Conservation (phyloP, 1,140 invertebrate species). For the Neuroterus valhalla region DNA sequence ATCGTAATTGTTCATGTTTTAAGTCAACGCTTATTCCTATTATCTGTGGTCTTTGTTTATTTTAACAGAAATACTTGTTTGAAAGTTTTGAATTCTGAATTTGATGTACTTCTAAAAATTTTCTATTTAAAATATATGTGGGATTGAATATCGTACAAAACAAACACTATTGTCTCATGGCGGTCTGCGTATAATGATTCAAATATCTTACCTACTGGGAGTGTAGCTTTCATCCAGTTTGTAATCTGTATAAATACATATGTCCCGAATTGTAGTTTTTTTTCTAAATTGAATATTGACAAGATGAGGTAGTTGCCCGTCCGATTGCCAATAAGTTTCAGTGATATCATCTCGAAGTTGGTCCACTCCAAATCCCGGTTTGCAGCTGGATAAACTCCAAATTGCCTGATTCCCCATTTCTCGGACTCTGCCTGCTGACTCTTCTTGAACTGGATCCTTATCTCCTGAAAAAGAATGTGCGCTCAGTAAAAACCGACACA, state of each 20-base stretch:
- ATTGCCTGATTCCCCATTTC: conserved; percentile 98
- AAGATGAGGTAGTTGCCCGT: conserved; percentile 97
- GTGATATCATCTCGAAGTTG: conserved; percentile 95
- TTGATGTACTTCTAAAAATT: no score
- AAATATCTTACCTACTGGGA: conserved; percentile 83
- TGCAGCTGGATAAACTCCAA: conserved; percentile 98
- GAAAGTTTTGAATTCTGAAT: no score
- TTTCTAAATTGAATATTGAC: conserved; percentile 98
- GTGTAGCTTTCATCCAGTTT: conserved; percentile 99
- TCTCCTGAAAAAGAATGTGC: conserved; percentile 58
- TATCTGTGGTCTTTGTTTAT: no score
- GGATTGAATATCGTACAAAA: no score
- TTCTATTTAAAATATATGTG: no score
- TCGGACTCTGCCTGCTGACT: conserved; percentile 85
- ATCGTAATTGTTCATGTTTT: no score
- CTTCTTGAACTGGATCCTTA: conserved; percentile 82
- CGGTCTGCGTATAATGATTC: background rate
- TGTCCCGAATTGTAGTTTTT: conserved; percentile 96
- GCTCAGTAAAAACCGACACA: no score
- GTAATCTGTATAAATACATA: conserved; percentile 98
- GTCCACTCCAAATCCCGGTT: conserved; percentile 98
- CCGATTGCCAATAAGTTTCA: conserved; percentile 99
- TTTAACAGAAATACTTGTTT: no score
- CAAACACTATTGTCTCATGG: no score
- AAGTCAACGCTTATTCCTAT: no score